Base-by-base conservation (phyloP, 2,888 invertebrate genomes). In the Rhagonycha fulva region DNA sequence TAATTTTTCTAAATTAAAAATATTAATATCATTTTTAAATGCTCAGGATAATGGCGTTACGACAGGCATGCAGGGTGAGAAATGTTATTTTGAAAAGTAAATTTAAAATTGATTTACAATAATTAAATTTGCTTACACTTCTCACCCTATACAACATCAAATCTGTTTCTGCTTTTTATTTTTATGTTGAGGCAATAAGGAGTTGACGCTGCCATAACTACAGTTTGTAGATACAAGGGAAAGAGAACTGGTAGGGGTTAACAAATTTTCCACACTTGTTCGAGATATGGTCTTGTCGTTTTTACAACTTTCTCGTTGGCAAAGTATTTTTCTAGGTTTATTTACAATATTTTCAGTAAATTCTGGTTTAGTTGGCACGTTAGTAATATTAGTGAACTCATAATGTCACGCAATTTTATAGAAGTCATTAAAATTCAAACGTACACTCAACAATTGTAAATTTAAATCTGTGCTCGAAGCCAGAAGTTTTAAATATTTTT, bases 391-490 rank as follows among this genome's bases (percentile, higher is more conserved):
- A 68, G 47, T 72, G 32, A 62, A 61, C 14, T 69, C 72, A 68
- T 83, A 93, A 76, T 94, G 93, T 72, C 96, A 90, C 82, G 94
- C 92, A 79, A 94, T 93, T 85, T 96, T 96, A 89, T 98, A 98
- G 88, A 95, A 96, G 86, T 97, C 96, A 87, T 98, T 98, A 88
- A 98, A 98, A 89, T 98, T 98, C 74, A 98, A 90, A 3, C 98
- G 92, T 84, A 96, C 96, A 79, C 97, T 97, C 76, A 98, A 91
- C 82, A 96, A 92, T 84, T 97, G 96, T 14, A 98, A 90, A 81
- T 95, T 96, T 80, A 95, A 93, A 87, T 98, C 96, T 71, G 93
- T 90, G 84, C 96, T 95, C 1, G 93, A 91, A 14, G 96, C 95
- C 19, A 98, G 90, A 87, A 95, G 93, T 69, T 96, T 88, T 70